These are phyloP conservation scores for Linnaemya vulpina DNA, from an alignment of 2,888 invertebrate genomes.

Conservation along the genomic window DNA sequence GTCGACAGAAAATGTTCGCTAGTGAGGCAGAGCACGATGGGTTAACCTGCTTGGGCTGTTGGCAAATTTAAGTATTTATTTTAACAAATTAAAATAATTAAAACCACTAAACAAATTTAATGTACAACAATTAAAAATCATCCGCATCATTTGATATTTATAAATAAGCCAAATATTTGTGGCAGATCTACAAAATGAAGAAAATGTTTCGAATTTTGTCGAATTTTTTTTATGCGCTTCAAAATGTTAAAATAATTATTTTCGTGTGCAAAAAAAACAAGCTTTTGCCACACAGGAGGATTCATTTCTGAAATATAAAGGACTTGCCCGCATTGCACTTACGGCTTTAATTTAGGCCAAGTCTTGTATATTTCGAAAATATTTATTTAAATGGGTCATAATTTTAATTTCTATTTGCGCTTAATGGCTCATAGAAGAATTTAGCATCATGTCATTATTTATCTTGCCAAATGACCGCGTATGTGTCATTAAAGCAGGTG, in stretches of 20 bases:
- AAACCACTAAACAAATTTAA: conserved; percentile 4
- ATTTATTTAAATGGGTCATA: background rate
- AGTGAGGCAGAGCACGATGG: conserved; percentile 4
- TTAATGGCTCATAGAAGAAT: background rate
- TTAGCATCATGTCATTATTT: conserved; percentile 28
- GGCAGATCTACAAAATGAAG: background rate
- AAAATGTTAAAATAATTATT: too few species aligned
- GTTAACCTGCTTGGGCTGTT: conserved; percentile 17
- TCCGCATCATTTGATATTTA: conserved; percentile 9
- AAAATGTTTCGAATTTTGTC: background rate
- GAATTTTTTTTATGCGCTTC: too few species aligned
- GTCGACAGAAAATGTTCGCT: conserved; percentile 24
- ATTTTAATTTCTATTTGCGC: conserved; percentile 9
- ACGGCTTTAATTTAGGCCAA: conserved; percentile 3
- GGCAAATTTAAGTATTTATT: conserved; percentile 34
- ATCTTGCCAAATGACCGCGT: conserved; percentile 23
- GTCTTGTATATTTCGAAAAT: background rate
- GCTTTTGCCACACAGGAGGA: too few species aligned
- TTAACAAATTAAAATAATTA: conserved; percentile 29
- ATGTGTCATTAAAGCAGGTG: conserved; percentile 41
- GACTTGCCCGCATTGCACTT: too few species aligned
- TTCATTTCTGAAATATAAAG: too few species aligned
- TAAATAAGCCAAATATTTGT: background rate
- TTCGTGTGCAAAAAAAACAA: too few species aligned
- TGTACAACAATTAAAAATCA: conserved; percentile 29